Conservation (phyloP, 2,888 invertebrate species). For the Caenorhabditis sp. region DNA sequence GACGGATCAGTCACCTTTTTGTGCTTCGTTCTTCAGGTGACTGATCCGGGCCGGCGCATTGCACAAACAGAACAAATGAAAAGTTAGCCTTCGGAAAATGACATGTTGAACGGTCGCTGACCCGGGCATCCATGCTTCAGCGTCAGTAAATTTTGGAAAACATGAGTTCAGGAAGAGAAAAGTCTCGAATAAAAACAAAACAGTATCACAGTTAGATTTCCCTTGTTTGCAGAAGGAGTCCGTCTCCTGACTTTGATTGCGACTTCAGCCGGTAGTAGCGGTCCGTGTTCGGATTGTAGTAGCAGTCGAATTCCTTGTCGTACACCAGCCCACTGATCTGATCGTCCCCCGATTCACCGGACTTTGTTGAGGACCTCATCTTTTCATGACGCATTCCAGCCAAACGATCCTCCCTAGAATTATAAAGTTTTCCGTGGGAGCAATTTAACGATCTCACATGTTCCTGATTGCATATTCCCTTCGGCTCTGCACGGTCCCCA, state of each 20-base stretch:
- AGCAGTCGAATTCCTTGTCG: constrained; percentile 67
- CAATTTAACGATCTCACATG: constrained; percentile 22
- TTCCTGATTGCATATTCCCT: constrained; percentile 30
- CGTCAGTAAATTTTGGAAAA: too few relatives aligned
- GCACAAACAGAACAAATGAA: too few relatives aligned
- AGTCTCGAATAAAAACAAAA: neutral
- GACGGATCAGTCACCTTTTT: too few relatives aligned
- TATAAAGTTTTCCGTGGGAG: neutral
- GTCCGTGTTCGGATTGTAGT: constrained; percentile 63
- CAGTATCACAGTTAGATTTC: constrained; percentile 14
- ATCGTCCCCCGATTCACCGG: constrained; percentile 38
- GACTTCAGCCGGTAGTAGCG: constrained; percentile 62
- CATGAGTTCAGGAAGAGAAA: neutral
- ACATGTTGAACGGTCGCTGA: too few relatives aligned
- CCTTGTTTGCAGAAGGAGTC: constrained; percentile 7
- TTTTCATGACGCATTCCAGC: constrained; percentile 62
- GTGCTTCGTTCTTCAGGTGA: too few relatives aligned
- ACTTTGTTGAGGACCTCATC: constrained; percentile 46
- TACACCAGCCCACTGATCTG: constrained; percentile 61
- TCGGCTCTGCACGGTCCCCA: constrained; percentile 12
- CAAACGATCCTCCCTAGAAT: constrained; percentile 61
- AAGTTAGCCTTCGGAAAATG: too few relatives aligned
- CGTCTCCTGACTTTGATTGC: constrained; percentile 50
- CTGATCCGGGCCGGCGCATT: too few relatives aligned
- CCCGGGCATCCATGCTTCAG: too few relatives aligned